These are phyloP conservation scores for Scortum barcoo DNA, from an alignment of 2,113 vertebrate genomes.

Conservation along the genomic window DNA sequence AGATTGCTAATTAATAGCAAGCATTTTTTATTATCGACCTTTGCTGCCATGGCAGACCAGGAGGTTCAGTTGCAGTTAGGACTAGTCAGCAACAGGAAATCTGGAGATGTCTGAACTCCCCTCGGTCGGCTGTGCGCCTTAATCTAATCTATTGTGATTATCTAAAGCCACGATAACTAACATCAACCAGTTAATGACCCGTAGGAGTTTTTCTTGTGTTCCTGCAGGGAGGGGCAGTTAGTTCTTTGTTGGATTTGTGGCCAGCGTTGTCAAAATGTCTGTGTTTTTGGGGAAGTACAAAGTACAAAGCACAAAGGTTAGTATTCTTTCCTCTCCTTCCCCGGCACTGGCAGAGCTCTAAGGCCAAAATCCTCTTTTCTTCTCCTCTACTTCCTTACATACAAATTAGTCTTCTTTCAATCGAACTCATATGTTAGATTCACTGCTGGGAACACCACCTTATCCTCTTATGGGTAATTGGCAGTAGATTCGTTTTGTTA, in stretches of 20 bases:
- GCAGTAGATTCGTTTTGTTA: slow-evolving; percentile 68
- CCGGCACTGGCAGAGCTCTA: slow-evolving; percentile 53
- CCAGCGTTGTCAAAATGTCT: slow-evolving; percentile 7
- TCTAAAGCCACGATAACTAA: slow-evolving; percentile 58
- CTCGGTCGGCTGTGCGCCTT: slow-evolving; percentile 38
- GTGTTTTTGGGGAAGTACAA: background rate
- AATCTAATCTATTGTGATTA: slow-evolving; percentile 66
- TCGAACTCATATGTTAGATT: slow-evolving; percentile 60
- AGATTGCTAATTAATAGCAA: slow-evolving; percentile 73
- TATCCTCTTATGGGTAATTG: slow-evolving; percentile 60
- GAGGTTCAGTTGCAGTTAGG: slow-evolving; percentile 50
- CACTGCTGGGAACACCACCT: slow-evolving; percentile 52
- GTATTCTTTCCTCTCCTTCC: slow-evolving; percentile 64
- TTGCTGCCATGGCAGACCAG: slow-evolving; percentile 37
- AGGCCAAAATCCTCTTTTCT: slow-evolving; percentile 70
- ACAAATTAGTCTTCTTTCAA: slow-evolving; percentile 75
- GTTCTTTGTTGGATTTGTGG: slow-evolving; percentile 13
- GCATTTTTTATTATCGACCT: slow-evolving; percentile 70
- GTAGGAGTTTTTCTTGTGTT: background rate
- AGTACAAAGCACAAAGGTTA: slow-evolving; percentile 61
- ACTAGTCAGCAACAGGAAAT: slow-evolving; percentile 42
- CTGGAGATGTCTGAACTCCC: slow-evolving; percentile 35
- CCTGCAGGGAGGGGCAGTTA: background rate
- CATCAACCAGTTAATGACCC: slow-evolving; percentile 58
- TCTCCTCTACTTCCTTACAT: slow-evolving; percentile 65